These are phyloP conservation scores for Alexandromys fortis DNA, from an alignment of 2,113 vertebrate species.

Conservation along the genomic window DNA sequence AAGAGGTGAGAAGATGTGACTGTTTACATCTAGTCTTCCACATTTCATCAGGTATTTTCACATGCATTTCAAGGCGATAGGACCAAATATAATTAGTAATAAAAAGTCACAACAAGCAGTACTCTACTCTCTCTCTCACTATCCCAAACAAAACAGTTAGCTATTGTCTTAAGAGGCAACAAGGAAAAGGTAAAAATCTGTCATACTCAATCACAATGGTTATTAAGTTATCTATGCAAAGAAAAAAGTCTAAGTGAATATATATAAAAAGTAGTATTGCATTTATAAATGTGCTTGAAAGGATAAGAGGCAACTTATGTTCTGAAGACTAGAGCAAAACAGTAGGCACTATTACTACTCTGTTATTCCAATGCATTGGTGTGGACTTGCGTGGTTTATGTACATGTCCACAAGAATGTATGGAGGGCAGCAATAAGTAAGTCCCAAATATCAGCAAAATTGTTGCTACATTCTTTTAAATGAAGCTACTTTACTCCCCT, in stretches of 20 bases:
- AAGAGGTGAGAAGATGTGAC: not conserved
- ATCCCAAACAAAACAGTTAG: not conserved
- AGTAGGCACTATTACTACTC: not conserved
- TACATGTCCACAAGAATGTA: not conserved
- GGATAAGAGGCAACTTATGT: not conserved
- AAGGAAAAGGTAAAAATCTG: slow-evolving; percentile 15
- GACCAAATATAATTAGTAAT: slow-evolving; percentile 16
- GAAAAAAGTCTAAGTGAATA: slow-evolving; percentile 19
- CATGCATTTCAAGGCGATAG: not conserved
- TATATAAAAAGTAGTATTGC: not conserved
- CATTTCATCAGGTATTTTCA: not conserved
- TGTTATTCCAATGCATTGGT: not conserved
- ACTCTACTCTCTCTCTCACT: not conserved
- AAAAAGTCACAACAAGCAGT: slow-evolving; percentile 14
- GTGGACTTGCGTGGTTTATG: not conserved
- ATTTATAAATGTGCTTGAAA: slow-evolving; percentile 8
- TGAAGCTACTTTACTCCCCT: not conserved
- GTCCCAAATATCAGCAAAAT: not conserved
- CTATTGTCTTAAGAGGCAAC: slow-evolving; percentile 19
- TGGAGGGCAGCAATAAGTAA: not conserved
- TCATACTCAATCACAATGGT: not conserved
- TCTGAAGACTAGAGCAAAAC: not conserved
- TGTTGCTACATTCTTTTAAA: not conserved
- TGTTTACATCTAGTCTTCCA: not conserved
- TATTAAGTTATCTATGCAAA: slow-evolving; percentile 30